Percentiles rank a stretch among this genome's conserved stretches.
Evolutionary conservation across 2,888 invertebrate genomes (phyloP).

Genomic region (Drosophila engyochracea): DNA sequence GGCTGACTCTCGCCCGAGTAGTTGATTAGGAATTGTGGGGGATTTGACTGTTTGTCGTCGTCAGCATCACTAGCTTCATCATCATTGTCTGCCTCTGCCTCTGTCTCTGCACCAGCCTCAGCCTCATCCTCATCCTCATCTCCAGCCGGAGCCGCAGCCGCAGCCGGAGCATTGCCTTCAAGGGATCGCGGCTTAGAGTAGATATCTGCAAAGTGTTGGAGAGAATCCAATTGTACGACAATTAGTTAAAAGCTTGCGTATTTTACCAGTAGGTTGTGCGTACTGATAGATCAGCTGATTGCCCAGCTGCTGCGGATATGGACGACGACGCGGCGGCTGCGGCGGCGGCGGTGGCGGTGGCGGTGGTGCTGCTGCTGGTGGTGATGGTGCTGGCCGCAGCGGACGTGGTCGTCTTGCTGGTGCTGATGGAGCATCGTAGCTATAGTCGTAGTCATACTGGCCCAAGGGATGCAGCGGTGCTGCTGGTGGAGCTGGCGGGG

Average conservation of each 20-base stretch:
- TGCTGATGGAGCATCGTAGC: constrained; percentile 24
- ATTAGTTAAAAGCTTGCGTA: constrained; percentile 82
- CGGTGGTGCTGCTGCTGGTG: constrained; percentile 1
- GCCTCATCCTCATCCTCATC: background rate
- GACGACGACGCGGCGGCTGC: constrained; percentile 25
- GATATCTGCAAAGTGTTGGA: constrained; percentile 84
- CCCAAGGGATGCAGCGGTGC: constrained; percentile 29
- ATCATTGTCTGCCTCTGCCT: background rate
- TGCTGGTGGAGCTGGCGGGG: constrained; percentile 6
- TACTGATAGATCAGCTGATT: constrained; percentile 78
- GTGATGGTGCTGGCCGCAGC: constrained; percentile 25
- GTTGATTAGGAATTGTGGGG: constrained; percentile 39
- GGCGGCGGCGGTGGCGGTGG: constrained; percentile 15
- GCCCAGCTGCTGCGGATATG: constrained; percentile 54
- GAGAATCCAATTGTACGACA: constrained; percentile 83
- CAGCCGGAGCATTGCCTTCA: constrained; percentile 30
- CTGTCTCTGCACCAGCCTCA: background rate
- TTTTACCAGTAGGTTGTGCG: constrained; percentile 82
- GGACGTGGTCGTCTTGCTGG: constrained; percentile 25
- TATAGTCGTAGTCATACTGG: constrained; percentile 59
- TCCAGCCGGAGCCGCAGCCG: constrained; percentile 2
- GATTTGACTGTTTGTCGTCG: constrained; percentile 1
- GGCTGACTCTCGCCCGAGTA: constrained; percentile 39
- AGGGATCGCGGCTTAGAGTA: constrained; percentile 63
- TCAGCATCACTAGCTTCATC: background rate